Conservation (phyloP, 2,888 invertebrate genomes). For the Galerucella nymphaeae region DNA sequence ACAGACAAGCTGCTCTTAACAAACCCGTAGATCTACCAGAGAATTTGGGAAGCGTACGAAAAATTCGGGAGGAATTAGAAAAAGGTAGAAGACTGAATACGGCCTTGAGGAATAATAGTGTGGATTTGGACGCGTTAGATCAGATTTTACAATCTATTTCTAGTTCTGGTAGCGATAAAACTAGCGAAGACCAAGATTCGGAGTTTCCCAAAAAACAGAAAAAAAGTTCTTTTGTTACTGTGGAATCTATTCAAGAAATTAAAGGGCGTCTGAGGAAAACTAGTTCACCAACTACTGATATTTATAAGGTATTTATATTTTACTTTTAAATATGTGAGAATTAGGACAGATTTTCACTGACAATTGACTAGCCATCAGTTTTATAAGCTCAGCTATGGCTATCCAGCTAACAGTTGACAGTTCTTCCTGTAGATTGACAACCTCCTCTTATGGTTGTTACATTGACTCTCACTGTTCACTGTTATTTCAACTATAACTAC, state of each 20-base stretch:
- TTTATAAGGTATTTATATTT: constrained; percentile 47
- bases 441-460: too few relatives aligned
- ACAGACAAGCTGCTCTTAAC: constrained; percentile 43
- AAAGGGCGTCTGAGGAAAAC: constrained; percentile 69
- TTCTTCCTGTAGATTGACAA: too few relatives aligned
- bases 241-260: constrained; percentile 71
- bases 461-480: too few relatives aligned
- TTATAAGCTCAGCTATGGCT: too few relatives aligned
- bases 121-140: constrained; percentile 68
- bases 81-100: constrained; percentile 68
- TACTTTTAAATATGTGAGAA: too few relatives aligned
- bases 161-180: constrained; percentile 53
- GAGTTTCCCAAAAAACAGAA: constrained; percentile 55
- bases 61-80: constrained; percentile 69
- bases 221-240: constrained; percentile 69
- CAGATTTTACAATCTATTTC: constrained; percentile 65
- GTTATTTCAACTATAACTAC: too few relatives aligned
- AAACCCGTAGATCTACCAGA: constrained; percentile 62
- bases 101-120: constrained; percentile 68
- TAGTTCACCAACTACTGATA: constrained; percentile 64
- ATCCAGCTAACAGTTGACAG: too few relatives aligned
- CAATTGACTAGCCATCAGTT: too few relatives aligned
- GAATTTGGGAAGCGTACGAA: constrained; percentile 68
- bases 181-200: constrained; percentile 51
- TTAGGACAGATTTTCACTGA: too few relatives aligned